Conservation (phyloP, 2,113 vertebrate species). For the Phodopus roborovskii region DNA sequence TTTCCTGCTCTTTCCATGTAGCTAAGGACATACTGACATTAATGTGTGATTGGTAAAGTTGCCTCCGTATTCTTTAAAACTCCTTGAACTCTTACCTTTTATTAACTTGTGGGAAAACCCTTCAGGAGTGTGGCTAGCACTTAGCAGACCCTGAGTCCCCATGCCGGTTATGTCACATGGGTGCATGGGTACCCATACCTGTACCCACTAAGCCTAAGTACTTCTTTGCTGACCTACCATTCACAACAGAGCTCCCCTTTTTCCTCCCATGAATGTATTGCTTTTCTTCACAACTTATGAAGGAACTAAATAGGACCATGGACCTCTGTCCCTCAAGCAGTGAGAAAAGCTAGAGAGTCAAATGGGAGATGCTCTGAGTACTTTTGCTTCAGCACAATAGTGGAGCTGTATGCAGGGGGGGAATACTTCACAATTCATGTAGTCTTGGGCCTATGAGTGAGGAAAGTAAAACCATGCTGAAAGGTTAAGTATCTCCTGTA, state of each 20-base stretch:
- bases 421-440: background rate
- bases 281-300: background rate
- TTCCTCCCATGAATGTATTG: background rate
- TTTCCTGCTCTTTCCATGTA: background rate
- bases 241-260: background rate
- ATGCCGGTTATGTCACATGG: too few relatives aligned
- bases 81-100: background rate
- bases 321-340: background rate
- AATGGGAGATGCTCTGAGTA: background rate
- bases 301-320: background rate
- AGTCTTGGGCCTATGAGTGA: background rate
- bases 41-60: background rate
- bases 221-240: background rate
- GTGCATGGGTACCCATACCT: accelerated
- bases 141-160: background rate
- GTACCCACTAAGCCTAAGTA: accelerated
- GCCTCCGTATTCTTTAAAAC: background rate
- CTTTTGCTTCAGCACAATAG: background rate
- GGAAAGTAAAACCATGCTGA: background rate
- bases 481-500: background rate
- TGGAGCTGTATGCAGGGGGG: background rate
- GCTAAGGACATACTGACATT: background rate
- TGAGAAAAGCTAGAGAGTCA: background rate
- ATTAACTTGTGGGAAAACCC: background rate
- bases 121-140: background rate